A percentile compares a stretch with the other conserved stretches of the same genome.
Evolutionary conservation across 1,140 invertebrate genomes (phyloP).

Genomic region (Drosophila baimaii): DNA sequence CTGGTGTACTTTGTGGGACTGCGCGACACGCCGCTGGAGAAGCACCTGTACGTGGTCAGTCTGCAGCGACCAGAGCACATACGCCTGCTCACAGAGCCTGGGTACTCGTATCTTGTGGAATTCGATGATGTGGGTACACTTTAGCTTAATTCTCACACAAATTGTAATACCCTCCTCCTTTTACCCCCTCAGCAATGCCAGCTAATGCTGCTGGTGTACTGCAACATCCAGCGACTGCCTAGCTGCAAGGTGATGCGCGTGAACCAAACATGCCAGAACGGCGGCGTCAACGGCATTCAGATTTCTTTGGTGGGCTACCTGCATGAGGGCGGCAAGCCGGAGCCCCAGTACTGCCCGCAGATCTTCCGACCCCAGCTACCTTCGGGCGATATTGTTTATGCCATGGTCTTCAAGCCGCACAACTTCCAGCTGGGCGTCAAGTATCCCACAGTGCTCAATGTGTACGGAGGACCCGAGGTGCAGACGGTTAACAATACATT

Average conservation of each 20-base stretch:
- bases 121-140: constrained; percentile 88
- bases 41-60: constrained; percentile 93
- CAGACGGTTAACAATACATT: constrained; percentile 98
- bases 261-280: constrained; percentile 85
- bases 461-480: constrained; percentile 99
- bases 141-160: background rate
- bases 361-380: constrained; percentile 90
- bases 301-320: constrained; percentile 89
- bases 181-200: constrained; percentile 88
- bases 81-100: constrained; percentile 89
- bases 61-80: constrained; percentile 88
- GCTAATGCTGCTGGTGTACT: constrained; percentile 94
- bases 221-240: constrained; percentile 92
- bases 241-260: constrained; percentile 92
- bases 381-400: constrained; percentile 92
- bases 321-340: constrained; percentile 87
- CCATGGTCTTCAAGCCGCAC: constrained; percentile 96
- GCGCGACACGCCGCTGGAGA: constrained; percentile 91
- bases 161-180: background rate
- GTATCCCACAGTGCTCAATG: constrained; percentile 97
- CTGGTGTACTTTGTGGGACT: constrained; percentile 93
- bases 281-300: constrained; percentile 87
- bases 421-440: constrained; percentile 90
- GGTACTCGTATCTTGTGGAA: constrained; percentile 91
- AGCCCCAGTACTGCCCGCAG: constrained; percentile 88